A percentile compares a stretch with the other conserved stretches of the same genome.
These are phyloP conservation scores for Anhinga anhinga DNA, from an alignment of 2,113 vertebrate genomes.

Conservation along the genomic window DNA sequence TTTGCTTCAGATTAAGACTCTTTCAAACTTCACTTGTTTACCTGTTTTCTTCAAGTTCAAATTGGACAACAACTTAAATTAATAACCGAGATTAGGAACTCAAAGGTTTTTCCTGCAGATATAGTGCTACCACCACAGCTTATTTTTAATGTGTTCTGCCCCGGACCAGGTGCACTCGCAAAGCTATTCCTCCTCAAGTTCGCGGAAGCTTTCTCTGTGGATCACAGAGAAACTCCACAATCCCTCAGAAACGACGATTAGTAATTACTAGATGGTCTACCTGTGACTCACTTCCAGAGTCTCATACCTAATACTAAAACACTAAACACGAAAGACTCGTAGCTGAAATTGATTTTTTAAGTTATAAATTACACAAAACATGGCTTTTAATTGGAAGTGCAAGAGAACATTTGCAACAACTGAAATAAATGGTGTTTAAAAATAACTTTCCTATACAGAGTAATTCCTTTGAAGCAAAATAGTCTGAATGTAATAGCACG, in stretches of 20 bases:
- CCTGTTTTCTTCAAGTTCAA: background rate
- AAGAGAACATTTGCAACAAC: background rate
- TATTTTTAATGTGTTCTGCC: background rate
- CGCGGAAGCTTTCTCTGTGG: background rate
- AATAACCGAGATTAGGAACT: background rate
- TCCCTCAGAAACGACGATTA: background rate
- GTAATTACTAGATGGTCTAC: background rate
- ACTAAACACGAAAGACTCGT: background rate
- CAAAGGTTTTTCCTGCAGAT: background rate
- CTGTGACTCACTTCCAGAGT: background rate
- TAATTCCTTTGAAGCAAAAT: background rate
- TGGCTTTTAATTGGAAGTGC: conserved; percentile 31
- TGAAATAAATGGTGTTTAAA: conserved; percentile 20
- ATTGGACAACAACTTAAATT: background rate
- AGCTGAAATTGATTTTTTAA: background rate
- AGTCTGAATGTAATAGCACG: fast-evolving
- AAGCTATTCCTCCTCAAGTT: background rate
- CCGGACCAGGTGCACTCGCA: fast-evolving
- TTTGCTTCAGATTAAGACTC: background rate
- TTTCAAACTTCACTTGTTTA: background rate
- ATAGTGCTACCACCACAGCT: background rate
- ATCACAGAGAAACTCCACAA: background rate
- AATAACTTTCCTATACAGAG: background rate
- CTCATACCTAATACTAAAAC: background rate
- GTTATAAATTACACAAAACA: conserved; percentile 18